Percentiles rank a stretch among this genome's conserved stretches.
phyloP scores from a whole-genome alignment of 35 echinoderm and acorn worm species.

The Apostichopus japonicus region DNA sequence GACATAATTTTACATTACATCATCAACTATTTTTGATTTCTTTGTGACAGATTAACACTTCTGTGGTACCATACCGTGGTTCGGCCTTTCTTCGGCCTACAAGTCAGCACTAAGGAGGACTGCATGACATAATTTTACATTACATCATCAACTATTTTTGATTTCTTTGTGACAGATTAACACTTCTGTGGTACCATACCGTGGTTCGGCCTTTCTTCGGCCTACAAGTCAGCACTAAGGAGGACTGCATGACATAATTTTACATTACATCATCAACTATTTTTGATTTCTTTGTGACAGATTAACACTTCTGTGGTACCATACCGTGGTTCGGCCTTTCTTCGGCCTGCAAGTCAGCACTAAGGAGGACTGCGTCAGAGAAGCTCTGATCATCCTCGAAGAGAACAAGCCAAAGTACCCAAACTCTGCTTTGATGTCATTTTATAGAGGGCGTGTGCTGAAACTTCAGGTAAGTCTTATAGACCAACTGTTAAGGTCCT shows the following conservation, averaged over 20 bases:
- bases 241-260: slow-evolving; percentile 69
- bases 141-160: no score
- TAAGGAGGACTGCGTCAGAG: slow-evolving; percentile 76
- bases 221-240: slow-evolving; percentile 70
- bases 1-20: no score
- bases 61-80: no score
- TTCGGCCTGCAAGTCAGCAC: slow-evolving; percentile 85
- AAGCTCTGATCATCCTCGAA: slow-evolving; percentile 74
- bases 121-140: slow-evolving; percentile 62
- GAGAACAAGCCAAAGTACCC: slow-evolving; percentile 86
- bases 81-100: slow-evolving; percentile 92
- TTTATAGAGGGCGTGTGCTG: slow-evolving; percentile 84
- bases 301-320: slow-evolving; percentile 94
- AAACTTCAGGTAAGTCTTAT: slow-evolving; percentile 73
- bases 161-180: slow-evolving; percentile 60
- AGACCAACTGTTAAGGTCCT: not conserved
- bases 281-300: no score
- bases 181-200: slow-evolving; percentile 96
- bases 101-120: slow-evolving; percentile 69
- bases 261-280: no score
- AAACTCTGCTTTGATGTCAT: slow-evolving; percentile 85
- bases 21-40: no score
- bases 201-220: slow-evolving; percentile 97
- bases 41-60: no score
- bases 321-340: slow-evolving; percentile 96